Percentiles rank a stretch among this genome's conserved stretches.
Evolutionary conservation across 2,113 vertebrate genomes (phyloP).

Genomic region (Narcine bancroftii): DNA sequence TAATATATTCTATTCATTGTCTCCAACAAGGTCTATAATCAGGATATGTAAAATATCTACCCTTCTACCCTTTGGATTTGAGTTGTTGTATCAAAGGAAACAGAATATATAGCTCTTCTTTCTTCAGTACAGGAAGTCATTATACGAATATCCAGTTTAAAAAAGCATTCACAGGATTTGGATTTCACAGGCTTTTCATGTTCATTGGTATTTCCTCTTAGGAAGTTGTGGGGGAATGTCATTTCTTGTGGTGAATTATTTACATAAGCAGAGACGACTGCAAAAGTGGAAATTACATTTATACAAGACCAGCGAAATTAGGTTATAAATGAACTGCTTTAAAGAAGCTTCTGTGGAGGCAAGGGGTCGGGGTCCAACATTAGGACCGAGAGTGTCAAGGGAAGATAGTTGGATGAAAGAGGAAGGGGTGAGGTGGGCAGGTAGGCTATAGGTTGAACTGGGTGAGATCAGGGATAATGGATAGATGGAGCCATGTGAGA

Average conservation of each 20-base stretch:
- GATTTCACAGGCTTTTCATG: neutral
- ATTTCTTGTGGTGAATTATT: neutral
- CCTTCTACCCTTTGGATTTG: neutral
- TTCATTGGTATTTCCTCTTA: neutral
- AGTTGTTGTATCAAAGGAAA: neutral
- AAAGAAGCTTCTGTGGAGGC: too few relatives aligned
- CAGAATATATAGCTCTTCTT: neutral
- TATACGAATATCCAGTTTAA: neutral
- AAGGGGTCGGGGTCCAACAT: too few relatives aligned
- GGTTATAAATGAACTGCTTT: too few relatives aligned
- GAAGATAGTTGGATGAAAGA: too few relatives aligned
- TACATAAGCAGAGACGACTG: neutral
- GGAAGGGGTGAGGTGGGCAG: too few relatives aligned
- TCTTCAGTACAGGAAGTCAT: neutral
- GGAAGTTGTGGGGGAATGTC: neutral
- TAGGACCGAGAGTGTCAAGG: too few relatives aligned
- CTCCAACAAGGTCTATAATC: neutral
- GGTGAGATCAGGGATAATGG: too few relatives aligned
- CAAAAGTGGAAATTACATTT: neutral
- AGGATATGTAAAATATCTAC: neutral
- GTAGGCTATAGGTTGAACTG: too few relatives aligned
- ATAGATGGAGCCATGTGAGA: too few relatives aligned
- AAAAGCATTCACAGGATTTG: neutral
- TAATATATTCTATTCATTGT: neutral
- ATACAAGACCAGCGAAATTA: neutral